Evolutionary conservation across 35 echinoderm and acorn worm genomes (phyloP), one percentile per base, ranked within the genome.

Genomic region (Ptychodera flava): DNA sequence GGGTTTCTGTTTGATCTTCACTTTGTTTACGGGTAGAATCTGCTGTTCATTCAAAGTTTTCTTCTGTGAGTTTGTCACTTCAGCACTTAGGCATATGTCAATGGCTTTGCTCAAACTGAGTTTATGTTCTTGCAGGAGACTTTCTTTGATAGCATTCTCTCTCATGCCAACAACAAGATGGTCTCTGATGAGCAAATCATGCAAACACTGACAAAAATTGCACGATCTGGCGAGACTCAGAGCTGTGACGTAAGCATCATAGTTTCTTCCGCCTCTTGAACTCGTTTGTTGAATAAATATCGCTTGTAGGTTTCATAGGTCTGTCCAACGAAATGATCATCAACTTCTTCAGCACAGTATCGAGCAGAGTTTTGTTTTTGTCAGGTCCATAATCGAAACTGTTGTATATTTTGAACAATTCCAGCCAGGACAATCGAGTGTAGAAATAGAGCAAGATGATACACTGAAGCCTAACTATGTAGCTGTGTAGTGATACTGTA

Each of bases 231-330:
- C n/a, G n/a, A n/a, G n/a, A n/a, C 84, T 75, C 30, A 94, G 77
- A 28, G 77, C 81, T 16, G 87, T 91, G 1, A 90, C 78, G 36
- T 82, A 90, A 2, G 78, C 16, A 83, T 93, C 92, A 31, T 38
- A 89, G 87, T 16, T 76, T 79, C 22, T 87, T n/a, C n/a, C n/a
- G n/a, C n/a, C n/a, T n/a, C n/a, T n/a, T n/a, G n/a, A n/a, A n/a
- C n/a, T n/a, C n/a, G 77, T 0, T 37, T 85, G 35, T 91, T 91
- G 77, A 95, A 95, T 16, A 95, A 35, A 33, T 91, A 89, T 1
- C 89, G 78, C 37, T 95, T 87, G 76, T 86, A 95, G 22, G 89
- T 91, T 27, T 75, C 83, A 33, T 95, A 91, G 15, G 80, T 87
- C 31, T 89, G 78, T 16, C 86, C 86, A 38, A 81, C 90, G 30